Conservation (phyloP, 2,888 invertebrate species). For the Amiota mariae region DNA sequence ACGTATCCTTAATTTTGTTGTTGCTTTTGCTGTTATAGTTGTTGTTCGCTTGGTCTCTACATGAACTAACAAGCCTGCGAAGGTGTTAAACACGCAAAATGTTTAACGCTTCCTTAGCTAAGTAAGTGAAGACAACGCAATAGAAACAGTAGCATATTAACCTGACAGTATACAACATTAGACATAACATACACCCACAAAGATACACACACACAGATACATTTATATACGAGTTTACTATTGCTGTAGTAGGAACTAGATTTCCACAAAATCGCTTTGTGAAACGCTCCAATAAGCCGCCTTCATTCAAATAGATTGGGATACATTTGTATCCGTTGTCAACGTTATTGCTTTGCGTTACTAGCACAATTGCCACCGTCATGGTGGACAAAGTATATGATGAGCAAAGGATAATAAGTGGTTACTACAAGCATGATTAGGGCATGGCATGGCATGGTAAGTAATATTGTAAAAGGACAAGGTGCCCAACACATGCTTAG, state of each 20-base stretch:
- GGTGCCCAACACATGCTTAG: too few species aligned
- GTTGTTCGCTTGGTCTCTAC: neutral
- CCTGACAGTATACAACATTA: neutral
- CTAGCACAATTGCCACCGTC: neutral
- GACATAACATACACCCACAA: neutral
- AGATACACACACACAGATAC: neutral
- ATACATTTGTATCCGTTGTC: conserved; percentile 1
- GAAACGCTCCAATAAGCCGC: neutral
- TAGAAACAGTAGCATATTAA: neutral
- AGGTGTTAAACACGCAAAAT: conserved; percentile 27
- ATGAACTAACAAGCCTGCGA: neutral
- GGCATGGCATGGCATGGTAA: neutral
- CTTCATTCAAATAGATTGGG: neutral
- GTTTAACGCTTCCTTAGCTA: conserved; percentile 20
- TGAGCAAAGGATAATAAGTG: neutral
- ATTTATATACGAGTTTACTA: too few species aligned
- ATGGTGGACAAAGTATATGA: neutral
- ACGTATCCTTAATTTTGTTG: neutral
- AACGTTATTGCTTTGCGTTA: neutral
- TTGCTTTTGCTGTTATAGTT: neutral
- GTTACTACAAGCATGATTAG: neutral
- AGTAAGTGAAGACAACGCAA: conserved; percentile 9
- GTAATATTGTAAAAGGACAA: neutral
- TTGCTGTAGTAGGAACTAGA: neutral
- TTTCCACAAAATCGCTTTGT: conserved; percentile 28